Conservation (phyloP, 2,888 invertebrate species). For the Ormyrus nitidulus region DNA sequence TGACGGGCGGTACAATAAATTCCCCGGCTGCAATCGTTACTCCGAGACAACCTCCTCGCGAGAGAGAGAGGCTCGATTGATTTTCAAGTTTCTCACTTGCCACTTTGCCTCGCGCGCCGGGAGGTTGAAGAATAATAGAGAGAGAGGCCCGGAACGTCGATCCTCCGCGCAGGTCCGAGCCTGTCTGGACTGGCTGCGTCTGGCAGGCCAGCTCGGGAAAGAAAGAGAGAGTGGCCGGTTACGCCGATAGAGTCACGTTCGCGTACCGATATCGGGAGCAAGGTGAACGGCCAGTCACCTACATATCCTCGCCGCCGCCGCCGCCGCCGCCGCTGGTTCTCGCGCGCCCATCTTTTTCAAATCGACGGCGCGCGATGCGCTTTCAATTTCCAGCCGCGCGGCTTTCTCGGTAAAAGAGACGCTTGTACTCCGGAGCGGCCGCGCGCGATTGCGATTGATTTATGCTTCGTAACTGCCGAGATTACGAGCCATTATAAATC, state of each 20-base stretch:
- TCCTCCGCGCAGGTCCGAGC: too few species aligned
- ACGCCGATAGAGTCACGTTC: conserved; percentile 33
- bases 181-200: too few species aligned
- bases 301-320: neutral
- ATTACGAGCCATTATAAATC: conserved; percentile 48
- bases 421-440: neutral
- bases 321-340: neutral
- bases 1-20: too few species aligned
- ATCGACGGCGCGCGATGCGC: neutral
- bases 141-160: too few species aligned
- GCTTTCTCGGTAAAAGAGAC: neutral
- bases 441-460: conserved; percentile 51
- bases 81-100: too few species aligned
- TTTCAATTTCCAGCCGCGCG: neutral
- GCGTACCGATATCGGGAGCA: conserved; percentile 53
- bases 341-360: neutral
- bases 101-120: too few species aligned
- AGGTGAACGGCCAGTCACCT: conserved; percentile 62
- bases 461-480: conserved; percentile 48
- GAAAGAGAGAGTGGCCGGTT: neutral
- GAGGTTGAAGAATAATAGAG: too few species aligned
- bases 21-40: too few species aligned
- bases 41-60: too few species aligned
- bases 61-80: too few species aligned
- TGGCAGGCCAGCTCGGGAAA: too few species aligned